Conservation (phyloP, 2,797 vertebrate genomes). For the Onychomys leucogaster region DNA sequence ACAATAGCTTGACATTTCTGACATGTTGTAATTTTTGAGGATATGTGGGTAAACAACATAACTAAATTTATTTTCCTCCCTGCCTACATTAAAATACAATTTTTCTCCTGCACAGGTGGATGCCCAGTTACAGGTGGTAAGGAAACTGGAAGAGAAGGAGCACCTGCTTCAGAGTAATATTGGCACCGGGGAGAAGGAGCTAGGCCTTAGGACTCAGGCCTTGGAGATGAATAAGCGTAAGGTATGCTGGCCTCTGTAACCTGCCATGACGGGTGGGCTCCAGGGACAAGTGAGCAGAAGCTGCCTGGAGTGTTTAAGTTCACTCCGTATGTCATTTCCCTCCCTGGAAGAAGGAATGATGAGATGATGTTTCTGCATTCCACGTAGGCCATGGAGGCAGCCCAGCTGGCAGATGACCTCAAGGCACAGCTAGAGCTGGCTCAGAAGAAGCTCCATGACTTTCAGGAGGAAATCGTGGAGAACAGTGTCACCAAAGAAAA, state of each 20-base stretch:
- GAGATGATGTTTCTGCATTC: neutral
- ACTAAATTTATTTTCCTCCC: slow-evolving; percentile 1
- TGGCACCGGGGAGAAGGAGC: slow-evolving; percentile 95
- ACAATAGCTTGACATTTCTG: slow-evolving; percentile 38
- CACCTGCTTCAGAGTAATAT: slow-evolving; percentile 97
- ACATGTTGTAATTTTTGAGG: neutral
- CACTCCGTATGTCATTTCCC: neutral
- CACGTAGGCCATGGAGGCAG: slow-evolving; percentile 94
- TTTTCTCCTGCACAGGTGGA: slow-evolving; percentile 91
- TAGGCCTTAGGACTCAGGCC: slow-evolving; percentile 95
- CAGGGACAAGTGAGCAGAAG: neutral
- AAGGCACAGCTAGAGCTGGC: slow-evolving; percentile 94
- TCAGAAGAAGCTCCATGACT: slow-evolving; percentile 94
- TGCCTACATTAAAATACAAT: slow-evolving; percentile 10
- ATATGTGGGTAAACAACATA: neutral
- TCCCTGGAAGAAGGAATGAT: neutral
- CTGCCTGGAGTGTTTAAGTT: neutral
- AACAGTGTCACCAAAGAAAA: slow-evolving; percentile 98
- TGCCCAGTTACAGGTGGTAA: slow-evolving; percentile 96
- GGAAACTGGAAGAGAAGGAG: slow-evolving; percentile 98
- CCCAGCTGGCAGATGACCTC: slow-evolving; percentile 94
- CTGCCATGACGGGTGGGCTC: neutral
- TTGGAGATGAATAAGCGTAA: slow-evolving; percentile 99
- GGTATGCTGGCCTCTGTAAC: slow-evolving; percentile 84
- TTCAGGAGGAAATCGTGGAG: slow-evolving; percentile 96